Percentiles rank a stretch among this genome's conserved stretches.
These are phyloP conservation scores for Labeo catla DNA, from an alignment of 2,113 vertebrate species.

Conservation along the genomic window DNA sequence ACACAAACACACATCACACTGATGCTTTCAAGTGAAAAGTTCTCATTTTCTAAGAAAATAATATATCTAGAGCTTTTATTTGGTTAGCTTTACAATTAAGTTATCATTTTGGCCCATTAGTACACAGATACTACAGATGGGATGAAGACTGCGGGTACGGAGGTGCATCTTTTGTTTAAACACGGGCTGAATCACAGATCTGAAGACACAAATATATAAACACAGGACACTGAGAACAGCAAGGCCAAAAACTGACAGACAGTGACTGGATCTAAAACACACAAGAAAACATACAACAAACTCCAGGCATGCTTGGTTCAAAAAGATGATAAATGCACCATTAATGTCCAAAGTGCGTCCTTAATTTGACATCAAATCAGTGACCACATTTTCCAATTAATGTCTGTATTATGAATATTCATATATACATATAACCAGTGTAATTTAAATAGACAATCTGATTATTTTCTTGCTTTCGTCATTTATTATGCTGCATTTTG, in stretches of 20 bases:
- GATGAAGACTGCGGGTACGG: not conserved
- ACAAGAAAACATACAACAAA: not conserved
- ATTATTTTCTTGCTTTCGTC: not conserved
- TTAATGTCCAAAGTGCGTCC: not conserved
- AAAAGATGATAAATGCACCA: not conserved
- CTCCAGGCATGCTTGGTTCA: not conserved
- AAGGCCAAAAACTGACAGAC: not conserved
- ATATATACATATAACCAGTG: not conserved
- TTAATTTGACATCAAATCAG: not conserved
- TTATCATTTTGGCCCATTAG: too few relatives aligned
- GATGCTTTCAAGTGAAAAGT: not conserved
- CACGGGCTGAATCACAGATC: not conserved
- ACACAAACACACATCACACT: not conserved
- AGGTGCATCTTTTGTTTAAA: not conserved
- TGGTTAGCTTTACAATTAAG: not conserved
- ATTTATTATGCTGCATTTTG: not conserved
- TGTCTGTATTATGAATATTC: not conserved
- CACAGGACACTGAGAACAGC: not conserved
- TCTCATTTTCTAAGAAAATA: not conserved
- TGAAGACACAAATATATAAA: not conserved
- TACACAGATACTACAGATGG: too few relatives aligned
- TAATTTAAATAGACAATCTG: not conserved
- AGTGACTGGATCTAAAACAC: not conserved
- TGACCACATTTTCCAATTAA: not conserved
- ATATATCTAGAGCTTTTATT: not conserved